Evolutionary conservation across 2,113 vertebrate genomes (phyloP).

Genomic region (Lampris incognitus): DNA sequence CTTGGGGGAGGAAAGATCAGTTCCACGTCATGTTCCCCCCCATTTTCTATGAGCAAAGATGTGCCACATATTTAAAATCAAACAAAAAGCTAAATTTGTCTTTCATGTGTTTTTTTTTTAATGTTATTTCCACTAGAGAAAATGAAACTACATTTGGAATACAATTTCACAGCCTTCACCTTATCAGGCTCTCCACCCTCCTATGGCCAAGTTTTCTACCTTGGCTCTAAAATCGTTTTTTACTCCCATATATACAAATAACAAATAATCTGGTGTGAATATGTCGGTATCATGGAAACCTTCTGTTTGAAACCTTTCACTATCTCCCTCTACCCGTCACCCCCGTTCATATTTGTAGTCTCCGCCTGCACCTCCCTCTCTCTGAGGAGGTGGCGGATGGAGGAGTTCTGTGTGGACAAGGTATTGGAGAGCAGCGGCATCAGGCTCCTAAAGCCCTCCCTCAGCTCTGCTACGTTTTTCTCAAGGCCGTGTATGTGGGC

Average conservation of each 20-base stretch:
- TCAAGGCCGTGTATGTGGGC: conserved; percentile 84
- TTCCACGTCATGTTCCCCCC: too few relatives aligned
- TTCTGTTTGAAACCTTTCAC: background rate
- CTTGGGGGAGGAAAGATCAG: too few relatives aligned
- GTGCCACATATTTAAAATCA: too few relatives aligned
- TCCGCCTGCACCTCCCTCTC: conserved; percentile 69
- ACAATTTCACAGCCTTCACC: conserved; percentile 6
- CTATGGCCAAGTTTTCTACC: background rate
- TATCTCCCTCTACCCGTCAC: conserved; percentile 50
- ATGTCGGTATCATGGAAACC: too few relatives aligned
- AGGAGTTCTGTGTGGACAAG: conserved; percentile 79
- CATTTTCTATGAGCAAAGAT: too few relatives aligned
- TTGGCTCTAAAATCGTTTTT: background rate
- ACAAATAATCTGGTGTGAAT: background rate
- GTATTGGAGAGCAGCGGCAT: conserved; percentile 80
- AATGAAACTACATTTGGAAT: background rate
- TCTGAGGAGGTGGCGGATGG: conserved; percentile 77
- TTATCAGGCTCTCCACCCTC: background rate
- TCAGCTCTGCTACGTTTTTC: conserved; percentile 73
- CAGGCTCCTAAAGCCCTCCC: conserved; percentile 75
- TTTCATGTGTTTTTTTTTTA: background rate
- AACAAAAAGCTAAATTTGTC: too few relatives aligned
- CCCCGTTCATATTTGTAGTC: background rate
- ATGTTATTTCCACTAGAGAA: conserved; percentile 25
- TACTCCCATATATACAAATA: background rate